These are phyloP conservation scores for Eulemur macaco DNA, from an alignment of 2,113 vertebrate genomes.

Conservation along the genomic window DNA sequence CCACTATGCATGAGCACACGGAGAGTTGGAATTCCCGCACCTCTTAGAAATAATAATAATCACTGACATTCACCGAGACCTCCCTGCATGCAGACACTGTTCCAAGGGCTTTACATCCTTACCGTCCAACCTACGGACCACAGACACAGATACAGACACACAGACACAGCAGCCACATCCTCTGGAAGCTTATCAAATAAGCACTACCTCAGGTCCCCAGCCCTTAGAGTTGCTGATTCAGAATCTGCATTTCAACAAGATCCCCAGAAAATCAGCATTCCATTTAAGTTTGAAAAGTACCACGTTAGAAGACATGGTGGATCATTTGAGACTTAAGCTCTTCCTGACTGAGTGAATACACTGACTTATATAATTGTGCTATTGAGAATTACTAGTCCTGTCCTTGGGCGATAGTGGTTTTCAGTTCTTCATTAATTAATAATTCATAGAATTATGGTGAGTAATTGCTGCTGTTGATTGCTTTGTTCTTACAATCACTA, in stretches of 20 bases:
- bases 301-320: neutral
- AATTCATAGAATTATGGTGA: neutral
- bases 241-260: neutral
- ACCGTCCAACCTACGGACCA: neutral
- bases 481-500: neutral
- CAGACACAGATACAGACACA: neutral
- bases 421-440: neutral
- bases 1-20: fast-evolving
- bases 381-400: neutral
- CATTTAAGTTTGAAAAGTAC: neutral
- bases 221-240: neutral
- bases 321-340: neutral
- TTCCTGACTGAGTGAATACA: neutral
- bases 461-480: neutral
- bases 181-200: neutral
- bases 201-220: neutral
- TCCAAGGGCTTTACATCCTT: neutral
- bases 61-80: neutral
- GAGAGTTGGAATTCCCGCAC: neutral
- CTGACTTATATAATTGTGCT: neutral
- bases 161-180: neutral
- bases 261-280: neutral
- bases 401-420: neutral
- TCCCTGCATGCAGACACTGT: neutral
- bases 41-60: neutral